phyloP scores from a whole-genome alignment of 2,797 vertebrate genomes.

The Borostomias antarcticus region DNA sequence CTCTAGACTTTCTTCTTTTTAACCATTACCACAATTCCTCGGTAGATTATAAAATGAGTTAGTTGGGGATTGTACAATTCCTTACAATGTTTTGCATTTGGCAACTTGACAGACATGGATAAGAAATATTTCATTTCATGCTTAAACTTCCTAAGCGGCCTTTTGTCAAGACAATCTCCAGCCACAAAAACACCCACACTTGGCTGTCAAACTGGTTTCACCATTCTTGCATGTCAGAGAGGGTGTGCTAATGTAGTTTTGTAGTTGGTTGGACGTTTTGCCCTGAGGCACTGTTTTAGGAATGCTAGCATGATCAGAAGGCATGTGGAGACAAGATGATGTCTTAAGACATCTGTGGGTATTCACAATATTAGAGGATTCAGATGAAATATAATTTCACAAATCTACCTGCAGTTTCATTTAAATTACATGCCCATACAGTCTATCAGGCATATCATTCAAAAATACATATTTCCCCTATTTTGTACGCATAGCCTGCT shows the following conservation, averaged over 20 bases:
- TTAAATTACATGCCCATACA: too few species aligned
- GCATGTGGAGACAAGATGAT: conserved; percentile 68
- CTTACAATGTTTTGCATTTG: too few species aligned
- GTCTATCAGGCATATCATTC: too few species aligned
- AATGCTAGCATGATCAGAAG: conserved; percentile 61
- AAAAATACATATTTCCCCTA: too few species aligned
- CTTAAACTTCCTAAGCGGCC: too few species aligned
- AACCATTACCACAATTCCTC: neutral
- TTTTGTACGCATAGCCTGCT: too few species aligned
- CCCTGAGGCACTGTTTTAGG: conserved; percentile 57
- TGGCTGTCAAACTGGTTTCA: conserved; percentile 62
- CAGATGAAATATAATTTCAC: too few species aligned
- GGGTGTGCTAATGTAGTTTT: conserved; percentile 16
- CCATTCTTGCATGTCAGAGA: conserved; percentile 21
- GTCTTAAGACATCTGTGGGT: conserved; percentile 35
- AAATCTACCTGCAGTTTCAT: too few species aligned
- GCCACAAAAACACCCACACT: conserved; percentile 32
- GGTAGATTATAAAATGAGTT: neutral
- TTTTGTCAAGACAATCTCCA: neutral
- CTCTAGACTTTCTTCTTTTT: neutral
- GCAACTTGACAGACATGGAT: neutral
- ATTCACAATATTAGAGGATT: conserved; percentile 12
- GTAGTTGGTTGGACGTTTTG: conserved; percentile 9
- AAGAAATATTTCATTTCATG: neutral
- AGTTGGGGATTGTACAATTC: too few species aligned